Evolutionary conservation across 1,140 invertebrate species (phyloP).

Genomic region (Ptiloglossa arizonensis): DNA sequence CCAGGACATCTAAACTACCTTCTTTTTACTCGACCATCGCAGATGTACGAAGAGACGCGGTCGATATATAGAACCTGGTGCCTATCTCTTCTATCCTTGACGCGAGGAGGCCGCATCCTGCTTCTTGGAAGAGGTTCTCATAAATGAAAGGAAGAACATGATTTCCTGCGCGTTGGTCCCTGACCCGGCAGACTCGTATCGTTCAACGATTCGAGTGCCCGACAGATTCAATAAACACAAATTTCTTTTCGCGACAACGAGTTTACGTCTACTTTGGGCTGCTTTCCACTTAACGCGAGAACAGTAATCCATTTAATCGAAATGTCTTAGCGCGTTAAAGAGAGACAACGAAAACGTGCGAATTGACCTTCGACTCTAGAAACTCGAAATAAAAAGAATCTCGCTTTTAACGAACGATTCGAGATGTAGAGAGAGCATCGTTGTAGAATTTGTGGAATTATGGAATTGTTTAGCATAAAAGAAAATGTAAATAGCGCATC

Average conservation of each 20-base stretch:
- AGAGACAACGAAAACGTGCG: no score
- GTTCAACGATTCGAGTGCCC: neutral
- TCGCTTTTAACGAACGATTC: no score
- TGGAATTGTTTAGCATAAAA: no score
- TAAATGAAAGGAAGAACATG: slow-evolving; percentile 12
- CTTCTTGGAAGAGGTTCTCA: neutral
- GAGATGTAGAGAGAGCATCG: no score
- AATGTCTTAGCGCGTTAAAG: no score
- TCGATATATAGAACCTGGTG: slow-evolving; percentile 16
- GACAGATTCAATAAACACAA: neutral
- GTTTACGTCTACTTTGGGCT: no score
- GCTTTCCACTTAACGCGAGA: no score
- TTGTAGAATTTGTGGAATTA: no score
- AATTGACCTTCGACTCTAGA: no score
- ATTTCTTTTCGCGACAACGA: neutral
- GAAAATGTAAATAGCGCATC: no score
- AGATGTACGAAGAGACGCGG: neutral
- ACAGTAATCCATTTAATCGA: no score
- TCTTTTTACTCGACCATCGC: slow-evolving; percentile 21
- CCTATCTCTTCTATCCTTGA: slow-evolving; percentile 8
- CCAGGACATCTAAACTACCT: slow-evolving; percentile 36
- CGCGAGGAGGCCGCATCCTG: slow-evolving; percentile 1
- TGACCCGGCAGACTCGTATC: slow-evolving; percentile 3
- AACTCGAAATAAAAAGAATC: no score
- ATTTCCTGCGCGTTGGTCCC: neutral